A percentile compares a stretch with the other conserved stretches of the same genome.
Evolutionary conservation across 2,797 vertebrate species (phyloP).

Genomic region (Anniella stebbinsi): DNA sequence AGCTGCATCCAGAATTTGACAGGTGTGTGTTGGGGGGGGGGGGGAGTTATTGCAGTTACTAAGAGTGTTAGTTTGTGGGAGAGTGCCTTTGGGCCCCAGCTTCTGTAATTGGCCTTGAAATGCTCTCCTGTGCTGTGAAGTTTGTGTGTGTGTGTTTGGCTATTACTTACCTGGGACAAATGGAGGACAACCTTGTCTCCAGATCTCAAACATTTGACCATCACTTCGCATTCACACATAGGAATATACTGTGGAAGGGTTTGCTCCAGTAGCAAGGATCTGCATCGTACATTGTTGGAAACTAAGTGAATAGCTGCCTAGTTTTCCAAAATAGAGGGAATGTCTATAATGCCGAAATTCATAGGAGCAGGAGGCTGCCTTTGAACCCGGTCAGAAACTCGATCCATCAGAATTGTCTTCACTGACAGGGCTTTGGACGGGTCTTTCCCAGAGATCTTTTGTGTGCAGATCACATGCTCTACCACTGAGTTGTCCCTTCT

Average conservation of each 20-base stretch:
- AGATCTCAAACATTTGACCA: background rate
- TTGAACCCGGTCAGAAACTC: background rate
- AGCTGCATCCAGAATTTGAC: background rate
- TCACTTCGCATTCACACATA: background rate
- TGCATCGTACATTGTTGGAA: background rate
- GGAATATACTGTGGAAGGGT: background rate
- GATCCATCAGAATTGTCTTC: background rate
- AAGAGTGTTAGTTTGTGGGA: background rate
- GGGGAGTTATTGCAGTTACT: background rate
- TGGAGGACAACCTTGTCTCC: background rate
- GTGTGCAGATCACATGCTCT: too few species aligned
- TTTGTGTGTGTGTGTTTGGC: background rate
- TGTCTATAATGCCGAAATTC: background rate
- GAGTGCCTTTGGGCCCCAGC: background rate
- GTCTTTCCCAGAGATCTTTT: background rate
- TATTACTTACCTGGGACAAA: background rate
- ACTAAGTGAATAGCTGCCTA: background rate
- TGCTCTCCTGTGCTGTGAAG: background rate
- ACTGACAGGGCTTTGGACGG: background rate
- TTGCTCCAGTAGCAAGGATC: too few species aligned
- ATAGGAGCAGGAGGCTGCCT: background rate
- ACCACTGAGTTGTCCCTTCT: background rate
- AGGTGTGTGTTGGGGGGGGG: background rate
- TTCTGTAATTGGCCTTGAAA: background rate
- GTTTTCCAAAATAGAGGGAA: background rate